Evolutionary conservation across 2,888 invertebrate genomes (phyloP), one percentile per base, ranked within the genome.

Genomic region (Lochmaea capreae): DNA sequence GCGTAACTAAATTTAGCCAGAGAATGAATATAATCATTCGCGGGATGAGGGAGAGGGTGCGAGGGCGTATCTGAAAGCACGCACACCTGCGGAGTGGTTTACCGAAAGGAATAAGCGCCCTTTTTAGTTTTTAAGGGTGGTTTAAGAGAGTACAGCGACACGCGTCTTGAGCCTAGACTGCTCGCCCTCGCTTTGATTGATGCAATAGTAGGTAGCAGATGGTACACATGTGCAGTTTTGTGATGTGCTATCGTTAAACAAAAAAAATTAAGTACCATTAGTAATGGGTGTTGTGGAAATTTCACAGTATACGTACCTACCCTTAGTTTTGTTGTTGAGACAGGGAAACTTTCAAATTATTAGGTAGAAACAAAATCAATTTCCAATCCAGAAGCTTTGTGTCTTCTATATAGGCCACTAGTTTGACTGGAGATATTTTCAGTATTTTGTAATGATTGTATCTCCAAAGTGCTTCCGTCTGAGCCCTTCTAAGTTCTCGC

Each of bases 11-110:
- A 61, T 61, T 61, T 61, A 39, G 61, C 61, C 39, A 10, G 3
- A 61, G 61, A 61, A 54, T 54, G 18, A 16, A n/a, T 26, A 39
- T 39, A 39, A 57, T 57, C 57, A 14, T 39, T 16, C 16, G 26
- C 49, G 59, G 22, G 43, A 33, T 16, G 67, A 62, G 63, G 49
- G 65, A 58, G 67, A 72, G 68, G 69, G 33, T 49, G 46, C 68
- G 63, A 16, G 33, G 70, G 52, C 18, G 42, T 26, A 16, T 12
- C 72, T 79, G 77, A 79, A 80, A 78, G 81, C 81, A 80, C 80
- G 81, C 77, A 79, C 82, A 72, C 67, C 67, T 67, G 67, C 67
- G 67, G 59, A 18, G 67, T 67, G 67, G 67, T 67, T 67, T 67
- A 67, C 67, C 67, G 67, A 67, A 58, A 58, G 57, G 58, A 67